Percentiles rank a stretch among this genome's conserved stretches.
Evolutionary conservation across 2,113 vertebrate genomes (phyloP).

Genomic region (Shinisaurus crocodilurus): DNA sequence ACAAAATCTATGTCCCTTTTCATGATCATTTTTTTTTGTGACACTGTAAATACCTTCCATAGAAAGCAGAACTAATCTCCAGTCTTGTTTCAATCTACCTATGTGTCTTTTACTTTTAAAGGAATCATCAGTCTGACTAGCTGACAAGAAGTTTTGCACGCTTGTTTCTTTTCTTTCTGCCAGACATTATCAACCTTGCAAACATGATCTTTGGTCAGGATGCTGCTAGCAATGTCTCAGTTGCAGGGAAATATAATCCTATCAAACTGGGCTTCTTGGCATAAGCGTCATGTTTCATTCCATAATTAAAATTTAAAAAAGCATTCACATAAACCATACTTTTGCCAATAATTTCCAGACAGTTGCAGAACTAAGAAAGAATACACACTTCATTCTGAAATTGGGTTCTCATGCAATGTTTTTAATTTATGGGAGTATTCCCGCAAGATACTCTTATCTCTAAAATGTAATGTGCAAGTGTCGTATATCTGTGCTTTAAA

Average conservation of each 20-base stretch:
- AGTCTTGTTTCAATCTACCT: neutral
- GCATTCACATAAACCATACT: fast-evolving
- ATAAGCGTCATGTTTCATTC: neutral
- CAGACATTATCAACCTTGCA: neutral
- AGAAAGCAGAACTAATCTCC: constrained; percentile 5
- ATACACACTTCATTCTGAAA: neutral
- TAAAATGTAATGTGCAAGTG: neutral
- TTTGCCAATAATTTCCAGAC: constrained; percentile 7
- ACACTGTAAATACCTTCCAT: neutral
- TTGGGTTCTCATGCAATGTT: neutral
- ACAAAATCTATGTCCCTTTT: neutral
- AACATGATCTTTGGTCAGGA: neutral
- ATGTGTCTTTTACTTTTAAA: neutral
- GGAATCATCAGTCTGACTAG: neutral
- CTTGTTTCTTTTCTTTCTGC: neutral
- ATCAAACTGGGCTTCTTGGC: constrained; percentile 3
- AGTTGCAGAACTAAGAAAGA: constrained; percentile 9
- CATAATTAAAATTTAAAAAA: neutral
- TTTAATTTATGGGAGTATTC: neutral
- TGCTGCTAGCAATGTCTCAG: constrained; percentile 11
- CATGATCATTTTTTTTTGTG: neutral
- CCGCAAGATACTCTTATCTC: neutral
- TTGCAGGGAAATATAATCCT: constrained; percentile 22
- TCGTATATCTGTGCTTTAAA: neutral
- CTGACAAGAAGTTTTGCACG: neutral